phyloP scores from a whole-genome alignment of 2,888 invertebrate genomes.

The Empis livida region DNA sequence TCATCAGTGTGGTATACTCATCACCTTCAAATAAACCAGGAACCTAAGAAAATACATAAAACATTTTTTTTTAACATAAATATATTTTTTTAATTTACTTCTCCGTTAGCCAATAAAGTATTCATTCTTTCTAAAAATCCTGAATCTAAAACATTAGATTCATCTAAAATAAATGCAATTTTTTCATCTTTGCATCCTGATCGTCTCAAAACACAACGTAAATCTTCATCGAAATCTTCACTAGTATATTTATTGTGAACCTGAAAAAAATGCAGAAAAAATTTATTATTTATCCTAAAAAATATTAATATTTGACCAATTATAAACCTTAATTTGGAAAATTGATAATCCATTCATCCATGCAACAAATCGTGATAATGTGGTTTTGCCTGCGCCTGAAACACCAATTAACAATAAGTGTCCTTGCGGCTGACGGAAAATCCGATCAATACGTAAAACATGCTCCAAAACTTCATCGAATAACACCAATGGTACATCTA shows the following conservation, averaged over 20 bases:
- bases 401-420: conserved; percentile 96
- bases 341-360: conserved; percentile 99
- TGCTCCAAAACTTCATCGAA: conserved; percentile 99
- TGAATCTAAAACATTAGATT: conserved; percentile 96
- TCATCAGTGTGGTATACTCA: conserved; percentile 98
- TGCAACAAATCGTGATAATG: conserved; percentile 95
- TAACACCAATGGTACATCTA: conserved; percentile 94
- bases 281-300: not conserved
- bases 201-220: conserved; percentile 73
- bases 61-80: conserved; percentile 12
- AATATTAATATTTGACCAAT: not conserved
- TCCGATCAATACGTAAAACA: conserved; percentile 94
- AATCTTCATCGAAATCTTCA: conserved; percentile 97
- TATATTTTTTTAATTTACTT: conserved; percentile 36
- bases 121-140: conserved; percentile 99
- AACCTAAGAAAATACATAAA: conserved; percentile 39
- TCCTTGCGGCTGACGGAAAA: conserved; percentile 98
- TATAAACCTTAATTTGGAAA: conserved; percentile 87
- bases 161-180: conserved; percentile 97
- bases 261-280: conserved; percentile 32
- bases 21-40: conserved; percentile 92
- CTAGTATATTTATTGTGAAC: conserved; percentile 98
- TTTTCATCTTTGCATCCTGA: conserved; percentile 94
- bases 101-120: conserved; percentile 95
- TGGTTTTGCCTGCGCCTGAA: conserved; percentile 98